phyloP scores from a whole-genome alignment of 2,888 invertebrate species.

The Cremastinae sp. region DNA sequence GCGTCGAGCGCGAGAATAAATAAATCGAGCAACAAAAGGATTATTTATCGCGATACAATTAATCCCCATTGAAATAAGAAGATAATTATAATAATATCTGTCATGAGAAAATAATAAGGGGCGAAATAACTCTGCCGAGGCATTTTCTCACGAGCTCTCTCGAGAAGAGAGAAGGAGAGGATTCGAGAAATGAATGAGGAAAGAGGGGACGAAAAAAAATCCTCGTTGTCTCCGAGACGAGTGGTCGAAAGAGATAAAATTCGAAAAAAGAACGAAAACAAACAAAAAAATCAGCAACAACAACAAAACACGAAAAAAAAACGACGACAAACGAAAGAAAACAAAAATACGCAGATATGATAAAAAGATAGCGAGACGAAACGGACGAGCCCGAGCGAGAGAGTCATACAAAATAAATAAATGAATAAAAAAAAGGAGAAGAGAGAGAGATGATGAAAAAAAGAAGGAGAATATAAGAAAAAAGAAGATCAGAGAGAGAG shows the following conservation, averaged over 20 bases:
- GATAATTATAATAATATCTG: conserved; percentile 26
- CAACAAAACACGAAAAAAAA: conserved; percentile 39
- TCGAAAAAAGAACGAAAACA: conserved; percentile 52
- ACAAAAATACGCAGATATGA: conserved; percentile 29
- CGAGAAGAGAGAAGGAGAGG: conserved; percentile 49
- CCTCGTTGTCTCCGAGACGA: conserved; percentile 45
- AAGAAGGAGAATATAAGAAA: conserved; percentile 68
- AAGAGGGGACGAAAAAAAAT: conserved; percentile 32
- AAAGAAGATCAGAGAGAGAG: conserved; percentile 73
- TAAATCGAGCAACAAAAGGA: conserved; percentile 5
- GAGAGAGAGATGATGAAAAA: conserved; percentile 45
- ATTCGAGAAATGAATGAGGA: conserved; percentile 46
- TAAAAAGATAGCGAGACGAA: conserved; percentile 46
- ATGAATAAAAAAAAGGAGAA: conserved; percentile 44
- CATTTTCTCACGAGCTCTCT: conserved; percentile 57
- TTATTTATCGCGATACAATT: conserved; percentile 22
- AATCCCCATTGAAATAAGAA: conserved; percentile 25
- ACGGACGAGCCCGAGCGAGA: conserved; percentile 48
- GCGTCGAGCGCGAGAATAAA: neutral
- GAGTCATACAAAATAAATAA: conserved; percentile 52
- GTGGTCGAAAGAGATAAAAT: conserved; percentile 42
- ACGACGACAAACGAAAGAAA: conserved; percentile 46
- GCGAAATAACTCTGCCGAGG: conserved; percentile 3
- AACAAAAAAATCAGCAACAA: too few species aligned
- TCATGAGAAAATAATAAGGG: conserved; percentile 20